Percentiles rank a stretch among this genome's conserved stretches.
These are phyloP conservation scores for Sus cebifrons DNA, from an alignment of 2,797 vertebrate genomes.

Conservation along the genomic window DNA sequence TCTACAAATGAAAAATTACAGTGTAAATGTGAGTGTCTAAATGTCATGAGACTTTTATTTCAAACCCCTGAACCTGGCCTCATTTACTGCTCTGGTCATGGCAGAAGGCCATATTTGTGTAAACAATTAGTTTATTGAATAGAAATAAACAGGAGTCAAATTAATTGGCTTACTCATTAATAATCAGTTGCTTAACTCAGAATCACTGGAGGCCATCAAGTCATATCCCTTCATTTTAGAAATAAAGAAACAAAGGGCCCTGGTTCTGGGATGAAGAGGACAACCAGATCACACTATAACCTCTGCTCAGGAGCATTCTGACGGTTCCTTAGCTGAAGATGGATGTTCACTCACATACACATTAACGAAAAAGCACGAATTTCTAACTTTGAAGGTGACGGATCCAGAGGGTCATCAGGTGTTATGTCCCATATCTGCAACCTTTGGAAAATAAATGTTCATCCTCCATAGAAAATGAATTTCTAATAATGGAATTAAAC, in stretches of 20 bases:
- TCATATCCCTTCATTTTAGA: background rate
- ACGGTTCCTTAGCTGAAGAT: slow-evolving; percentile 18
- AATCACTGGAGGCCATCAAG: background rate
- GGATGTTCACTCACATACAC: background rate
- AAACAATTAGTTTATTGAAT: slow-evolving; percentile 8
- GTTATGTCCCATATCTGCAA: slow-evolving; percentile 58
- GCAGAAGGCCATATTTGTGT: background rate
- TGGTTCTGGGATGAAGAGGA: background rate
- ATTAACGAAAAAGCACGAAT: slow-evolving; percentile 45
- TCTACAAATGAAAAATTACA: slow-evolving; percentile 43
- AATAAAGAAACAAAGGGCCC: background rate
- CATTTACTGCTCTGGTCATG: background rate
- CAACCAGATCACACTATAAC: background rate
- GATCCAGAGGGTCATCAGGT: slow-evolving; percentile 28
- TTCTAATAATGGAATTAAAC: slow-evolving; percentile 89
- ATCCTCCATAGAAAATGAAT: slow-evolving; percentile 88
- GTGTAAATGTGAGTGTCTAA: background rate
- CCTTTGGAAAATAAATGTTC: slow-evolving; percentile 77
- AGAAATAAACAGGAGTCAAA: background rate
- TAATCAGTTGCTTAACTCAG: slow-evolving; percentile 58
- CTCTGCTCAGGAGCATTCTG: background rate
- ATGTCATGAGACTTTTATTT: slow-evolving; percentile 10
- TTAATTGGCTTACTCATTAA: slow-evolving; percentile 47
- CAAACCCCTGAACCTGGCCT: background rate
- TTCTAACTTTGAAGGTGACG: slow-evolving; percentile 32